These are phyloP conservation scores for Agelaius tricolor DNA, from an alignment of 2,113 vertebrate species.

Conservation along the genomic window DNA sequence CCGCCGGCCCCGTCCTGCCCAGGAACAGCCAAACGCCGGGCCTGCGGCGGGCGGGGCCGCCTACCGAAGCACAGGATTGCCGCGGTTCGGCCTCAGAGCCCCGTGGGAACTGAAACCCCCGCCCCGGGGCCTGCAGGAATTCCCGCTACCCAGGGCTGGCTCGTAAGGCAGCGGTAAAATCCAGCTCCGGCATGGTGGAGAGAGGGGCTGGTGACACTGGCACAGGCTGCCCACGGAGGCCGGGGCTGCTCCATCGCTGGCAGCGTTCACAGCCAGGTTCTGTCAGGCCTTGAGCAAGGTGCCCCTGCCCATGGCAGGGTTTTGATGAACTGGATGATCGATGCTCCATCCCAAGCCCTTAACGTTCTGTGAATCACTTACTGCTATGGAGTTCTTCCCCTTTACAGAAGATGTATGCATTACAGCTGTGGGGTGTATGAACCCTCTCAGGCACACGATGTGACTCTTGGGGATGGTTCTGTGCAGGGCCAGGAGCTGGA, in stretches of 20 bases:
- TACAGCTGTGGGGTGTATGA: accelerated
- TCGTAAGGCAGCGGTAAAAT: background rate
- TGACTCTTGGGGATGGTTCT: background rate
- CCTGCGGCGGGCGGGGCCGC: background rate
- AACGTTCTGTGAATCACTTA: background rate
- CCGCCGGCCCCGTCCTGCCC: background rate
- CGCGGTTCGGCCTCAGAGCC: background rate
- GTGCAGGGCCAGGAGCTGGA: background rate
- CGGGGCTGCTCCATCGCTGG: background rate
- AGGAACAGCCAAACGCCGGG: no score
- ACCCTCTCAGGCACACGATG: no score
- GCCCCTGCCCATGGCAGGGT: background rate
- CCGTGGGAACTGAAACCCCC: background rate
- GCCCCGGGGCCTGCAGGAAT: background rate
- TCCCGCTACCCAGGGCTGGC: background rate
- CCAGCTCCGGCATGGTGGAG: background rate
- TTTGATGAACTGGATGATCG: background rate
- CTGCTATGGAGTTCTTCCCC: no score
- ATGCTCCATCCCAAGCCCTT: background rate
- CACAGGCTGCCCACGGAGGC: background rate
- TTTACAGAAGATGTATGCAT: accelerated
- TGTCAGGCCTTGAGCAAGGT: background rate
- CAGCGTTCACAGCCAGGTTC: background rate
- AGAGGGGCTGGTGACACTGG: no score
- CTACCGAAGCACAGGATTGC: background rate